Conservation (phyloP, 2,797 vertebrate genomes). For the Malacoctenus gilli region DNA sequence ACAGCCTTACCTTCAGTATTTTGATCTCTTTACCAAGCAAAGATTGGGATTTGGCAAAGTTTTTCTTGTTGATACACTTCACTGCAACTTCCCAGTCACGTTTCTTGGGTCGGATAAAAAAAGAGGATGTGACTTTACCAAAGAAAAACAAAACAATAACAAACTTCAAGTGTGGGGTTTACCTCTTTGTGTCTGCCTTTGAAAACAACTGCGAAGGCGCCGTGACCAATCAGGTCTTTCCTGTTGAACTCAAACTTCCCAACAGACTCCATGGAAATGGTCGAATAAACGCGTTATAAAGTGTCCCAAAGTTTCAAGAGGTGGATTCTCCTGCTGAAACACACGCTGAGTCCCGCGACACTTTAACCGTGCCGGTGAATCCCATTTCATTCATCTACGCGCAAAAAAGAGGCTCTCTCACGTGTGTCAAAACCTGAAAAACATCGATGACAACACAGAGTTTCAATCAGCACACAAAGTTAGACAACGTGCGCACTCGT, state of each 20-base stretch:
- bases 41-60: constrained; percentile 93
- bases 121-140: neutral
- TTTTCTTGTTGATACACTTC: constrained; percentile 98
- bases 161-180: constrained; percentile 10
- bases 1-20: constrained; percentile 96
- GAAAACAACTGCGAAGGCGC: constrained; percentile 96
- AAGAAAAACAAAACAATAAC: neutral
- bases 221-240: constrained; percentile 95
- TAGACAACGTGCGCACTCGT: constrained; percentile 20
- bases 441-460: constrained; percentile 10
- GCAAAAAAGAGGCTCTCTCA: constrained; percentile 28
- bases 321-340: constrained; percentile 50
- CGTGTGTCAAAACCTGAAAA: constrained; percentile 32
- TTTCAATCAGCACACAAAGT: constrained; percentile 32
- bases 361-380: constrained; percentile 62
- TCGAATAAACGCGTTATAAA: constrained; percentile 4
- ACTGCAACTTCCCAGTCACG: constrained; percentile 93
- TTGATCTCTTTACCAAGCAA: constrained; percentile 96
- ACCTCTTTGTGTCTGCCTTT: constrained; percentile 96
- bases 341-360: constrained; percentile 49
- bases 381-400: constrained; percentile 68
- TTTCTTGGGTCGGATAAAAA: constrained; percentile 84
- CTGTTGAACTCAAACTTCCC: constrained; percentile 96
- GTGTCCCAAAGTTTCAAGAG: constrained; percentile 52
- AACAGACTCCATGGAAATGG: constrained; percentile 85